Conservation (phyloP, 2,113 vertebrate genomes). For the Mirza zaza region DNA sequence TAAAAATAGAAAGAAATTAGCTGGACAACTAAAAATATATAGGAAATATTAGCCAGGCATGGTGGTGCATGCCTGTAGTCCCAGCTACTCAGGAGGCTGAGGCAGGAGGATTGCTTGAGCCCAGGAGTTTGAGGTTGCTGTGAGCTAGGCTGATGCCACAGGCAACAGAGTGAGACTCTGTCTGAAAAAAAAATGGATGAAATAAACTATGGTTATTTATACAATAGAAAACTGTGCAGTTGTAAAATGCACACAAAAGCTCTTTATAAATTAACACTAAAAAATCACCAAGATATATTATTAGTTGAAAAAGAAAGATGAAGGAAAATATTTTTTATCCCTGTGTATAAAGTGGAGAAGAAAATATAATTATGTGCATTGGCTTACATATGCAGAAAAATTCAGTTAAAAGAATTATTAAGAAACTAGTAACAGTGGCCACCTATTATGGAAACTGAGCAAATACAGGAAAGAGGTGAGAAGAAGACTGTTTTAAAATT, state of each 20-base stretch:
- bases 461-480: neutral
- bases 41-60: no score
- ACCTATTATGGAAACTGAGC: neutral
- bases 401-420: constrained; percentile 42
- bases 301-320: neutral
- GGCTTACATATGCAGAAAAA: neutral
- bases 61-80: no score
- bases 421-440: neutral
- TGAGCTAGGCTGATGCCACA: no score
- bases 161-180: no score
- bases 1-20: no score
- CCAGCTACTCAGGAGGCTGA: no score
- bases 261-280: neutral
- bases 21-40: no score
- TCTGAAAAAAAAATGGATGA: neutral
- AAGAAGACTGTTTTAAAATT: neutral
- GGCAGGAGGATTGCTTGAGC: no score
- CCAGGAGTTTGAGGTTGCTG: no score
- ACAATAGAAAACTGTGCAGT: neutral
- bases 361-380: neutral
- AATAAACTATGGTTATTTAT: constrained; percentile 1
- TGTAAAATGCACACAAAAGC: neutral
- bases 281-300: neutral
- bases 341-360: neutral
- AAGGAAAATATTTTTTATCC: neutral